Base-by-base conservation (phyloP, 2,888 invertebrate species). In the Caenorhabditis doughertyi region DNA sequence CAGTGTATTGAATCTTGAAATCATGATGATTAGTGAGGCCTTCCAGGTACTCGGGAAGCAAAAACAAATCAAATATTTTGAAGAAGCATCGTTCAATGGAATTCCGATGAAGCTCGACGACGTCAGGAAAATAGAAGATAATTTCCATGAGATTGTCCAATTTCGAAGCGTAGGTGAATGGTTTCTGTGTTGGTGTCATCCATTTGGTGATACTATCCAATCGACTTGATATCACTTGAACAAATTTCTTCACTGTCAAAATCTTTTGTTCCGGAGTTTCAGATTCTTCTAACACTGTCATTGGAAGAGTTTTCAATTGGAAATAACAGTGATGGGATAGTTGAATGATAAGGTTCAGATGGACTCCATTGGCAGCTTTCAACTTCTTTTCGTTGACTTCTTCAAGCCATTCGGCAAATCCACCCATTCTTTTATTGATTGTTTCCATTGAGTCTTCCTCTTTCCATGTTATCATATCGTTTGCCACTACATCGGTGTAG, bases 401-500 rank as follows among this genome's bases (percentile, higher is more conserved):
- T 11, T 53, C 42, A 0, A 77, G 5, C 77, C 77, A 77, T 13
- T 21, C 53, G 8, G 9, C 9, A 18, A 68, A 32, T 0, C 68
- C 68, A 44, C 77, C 77, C 32, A 77, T 51, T 25, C 77, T 32
- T 1, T 49, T 18, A 18, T 55, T 42, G 16, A 62, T 25, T 0
- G 4, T 23, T 18, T 77, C 67, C n/a, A 77, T 2, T 2, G 77
- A 55, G 3, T 68, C 42, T 1, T 62, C 62, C 16, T 8, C 25
- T 18, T 53, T 70, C 77, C 77, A 77, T 29, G 21, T 53, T 35
- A 16, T 32, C 51, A 68, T 55, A 16, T 77, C 77, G 11, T 9
- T 18, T 9, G 35, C 16, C 2, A 62, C 62, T 13, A 62, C 18
- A 29, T 23, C 32, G 9, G 21, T 18, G 62, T 68, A 77, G 44